These are phyloP conservation scores for Otus sunia DNA, from an alignment of 2,113 vertebrate genomes.

Conservation along the genomic window DNA sequence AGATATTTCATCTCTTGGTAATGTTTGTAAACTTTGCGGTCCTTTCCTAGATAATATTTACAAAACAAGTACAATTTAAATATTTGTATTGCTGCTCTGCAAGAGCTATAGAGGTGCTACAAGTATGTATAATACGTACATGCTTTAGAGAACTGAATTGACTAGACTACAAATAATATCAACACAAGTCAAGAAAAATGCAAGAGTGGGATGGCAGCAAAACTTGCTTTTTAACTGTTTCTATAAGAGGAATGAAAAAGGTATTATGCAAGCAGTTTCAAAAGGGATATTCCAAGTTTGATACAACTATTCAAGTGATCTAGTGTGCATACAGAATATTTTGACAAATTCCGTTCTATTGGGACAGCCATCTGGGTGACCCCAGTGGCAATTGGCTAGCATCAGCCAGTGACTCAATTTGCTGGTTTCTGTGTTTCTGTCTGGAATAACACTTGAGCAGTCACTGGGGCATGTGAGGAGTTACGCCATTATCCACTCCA, in stretches of 20 bases:
- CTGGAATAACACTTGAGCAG: background rate
- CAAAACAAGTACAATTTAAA: background rate
- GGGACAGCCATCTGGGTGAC: background rate
- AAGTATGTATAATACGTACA: fast-evolving
- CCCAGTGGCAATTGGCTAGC: background rate
- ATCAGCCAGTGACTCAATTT: background rate
- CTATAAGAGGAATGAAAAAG: background rate
- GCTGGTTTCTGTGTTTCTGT: background rate
- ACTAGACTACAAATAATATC: background rate
- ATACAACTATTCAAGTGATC: background rate
- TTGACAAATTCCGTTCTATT: background rate
- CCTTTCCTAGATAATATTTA: background rate
- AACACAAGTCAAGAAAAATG: background rate
- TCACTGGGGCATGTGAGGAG: background rate
- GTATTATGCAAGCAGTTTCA: background rate
- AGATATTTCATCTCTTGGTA: background rate
- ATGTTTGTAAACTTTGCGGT: background rate
- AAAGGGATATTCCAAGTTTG: background rate
- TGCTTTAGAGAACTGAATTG: background rate
- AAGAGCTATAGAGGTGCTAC: background rate
- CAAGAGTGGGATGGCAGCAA: background rate
- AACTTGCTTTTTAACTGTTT: background rate
- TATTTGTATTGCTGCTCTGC: background rate
- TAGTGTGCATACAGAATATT: background rate
- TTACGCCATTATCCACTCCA: fast-evolving